Conservation (phyloP, 1,140 invertebrate genomes). For the Drosophila aff. region DNA sequence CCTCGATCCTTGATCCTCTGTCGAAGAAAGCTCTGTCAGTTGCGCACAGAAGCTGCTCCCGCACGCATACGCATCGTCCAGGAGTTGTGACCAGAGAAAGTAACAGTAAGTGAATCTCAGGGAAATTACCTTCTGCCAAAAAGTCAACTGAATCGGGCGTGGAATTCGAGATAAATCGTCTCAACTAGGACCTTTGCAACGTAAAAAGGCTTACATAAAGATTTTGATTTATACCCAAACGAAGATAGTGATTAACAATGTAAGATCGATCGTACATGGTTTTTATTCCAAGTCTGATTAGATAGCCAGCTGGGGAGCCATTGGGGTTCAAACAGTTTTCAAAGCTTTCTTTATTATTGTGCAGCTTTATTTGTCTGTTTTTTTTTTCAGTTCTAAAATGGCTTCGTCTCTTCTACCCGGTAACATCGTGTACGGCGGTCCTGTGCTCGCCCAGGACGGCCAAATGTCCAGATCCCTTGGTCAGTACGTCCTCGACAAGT, state of each 20-base stretch:
- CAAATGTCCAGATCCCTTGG: slow-evolving; percentile 72
- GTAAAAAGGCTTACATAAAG: neutral
- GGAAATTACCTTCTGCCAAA: neutral
- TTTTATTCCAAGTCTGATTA: slow-evolving; percentile 3
- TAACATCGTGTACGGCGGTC: slow-evolving; percentile 77
- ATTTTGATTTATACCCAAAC: slow-evolving; percentile 12
- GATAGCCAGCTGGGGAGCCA: slow-evolving; percentile 9
- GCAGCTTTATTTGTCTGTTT: slow-evolving; percentile 5
- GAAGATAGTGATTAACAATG: slow-evolving; percentile 15
- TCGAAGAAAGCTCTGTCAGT: slow-evolving; percentile 5
- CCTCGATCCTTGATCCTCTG: slow-evolving; percentile 1
- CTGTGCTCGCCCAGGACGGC: slow-evolving; percentile 54
- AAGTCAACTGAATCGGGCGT: neutral
- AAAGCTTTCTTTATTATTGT: slow-evolving; percentile 1
- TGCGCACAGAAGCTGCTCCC: slow-evolving; percentile 48
- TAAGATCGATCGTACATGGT: slow-evolving; percentile 6
- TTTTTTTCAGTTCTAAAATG: slow-evolving; percentile 56
- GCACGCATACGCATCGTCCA: slow-evolving; percentile 21
- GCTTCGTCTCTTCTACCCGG: slow-evolving; percentile 63
- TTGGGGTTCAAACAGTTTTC: neutral
- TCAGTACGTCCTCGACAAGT: slow-evolving; percentile 62
- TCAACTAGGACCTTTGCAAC: neutral
- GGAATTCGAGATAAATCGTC: slow-evolving; percentile 9
- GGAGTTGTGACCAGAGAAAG: slow-evolving; percentile 7
- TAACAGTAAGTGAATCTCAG: slow-evolving; percentile 9